These are phyloP conservation scores for Palythoa grandiflora DNA, from an alignment of 92 coral and sea anemone species.

Conservation along the genomic window DNA sequence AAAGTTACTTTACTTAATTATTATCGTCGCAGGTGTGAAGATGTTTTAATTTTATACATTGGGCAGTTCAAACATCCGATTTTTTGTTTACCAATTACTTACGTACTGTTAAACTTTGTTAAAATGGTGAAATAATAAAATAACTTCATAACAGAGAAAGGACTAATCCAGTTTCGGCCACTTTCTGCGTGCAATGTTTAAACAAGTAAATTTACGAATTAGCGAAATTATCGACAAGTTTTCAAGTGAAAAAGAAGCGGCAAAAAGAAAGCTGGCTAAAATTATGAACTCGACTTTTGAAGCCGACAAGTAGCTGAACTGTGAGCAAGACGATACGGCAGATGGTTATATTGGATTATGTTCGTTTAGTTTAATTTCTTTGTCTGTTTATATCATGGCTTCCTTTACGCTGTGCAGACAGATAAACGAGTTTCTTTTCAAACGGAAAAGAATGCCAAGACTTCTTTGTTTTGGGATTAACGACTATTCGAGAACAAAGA, in stretches of 20 bases:
- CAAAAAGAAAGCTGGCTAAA: neutral
- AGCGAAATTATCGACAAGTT: constrained; percentile 7
- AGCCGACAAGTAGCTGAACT: neutral
- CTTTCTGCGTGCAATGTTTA: constrained; percentile 14
- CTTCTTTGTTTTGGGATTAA: constrained; percentile 41
- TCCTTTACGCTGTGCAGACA: neutral
- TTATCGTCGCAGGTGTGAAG: constrained; percentile 39
- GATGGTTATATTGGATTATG: neutral
- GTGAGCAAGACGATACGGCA: neutral
- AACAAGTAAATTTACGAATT: constrained; percentile 17
- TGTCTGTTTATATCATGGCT: neutral
- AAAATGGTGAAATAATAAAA: neutral
- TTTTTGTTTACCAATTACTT: constrained; percentile 46
- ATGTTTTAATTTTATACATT: neutral
- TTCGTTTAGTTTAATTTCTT: neutral
- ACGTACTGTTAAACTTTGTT: constrained; percentile 8
- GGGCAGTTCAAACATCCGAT: constrained; percentile 24
- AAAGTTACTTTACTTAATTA: constrained; percentile 5
- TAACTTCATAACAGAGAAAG: neutral
- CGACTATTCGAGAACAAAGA: constrained; percentile 1
- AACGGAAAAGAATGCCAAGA: neutral
- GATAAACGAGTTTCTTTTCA: neutral
- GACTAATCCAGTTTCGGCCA: constrained; percentile 11
- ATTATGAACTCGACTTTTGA: neutral
- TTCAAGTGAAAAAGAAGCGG: neutral